Percentiles rank a stretch among this genome's conserved stretches.
Evolutionary conservation across 2,888 invertebrate species (phyloP).

Genomic region (Drosophila cognata): DNA sequence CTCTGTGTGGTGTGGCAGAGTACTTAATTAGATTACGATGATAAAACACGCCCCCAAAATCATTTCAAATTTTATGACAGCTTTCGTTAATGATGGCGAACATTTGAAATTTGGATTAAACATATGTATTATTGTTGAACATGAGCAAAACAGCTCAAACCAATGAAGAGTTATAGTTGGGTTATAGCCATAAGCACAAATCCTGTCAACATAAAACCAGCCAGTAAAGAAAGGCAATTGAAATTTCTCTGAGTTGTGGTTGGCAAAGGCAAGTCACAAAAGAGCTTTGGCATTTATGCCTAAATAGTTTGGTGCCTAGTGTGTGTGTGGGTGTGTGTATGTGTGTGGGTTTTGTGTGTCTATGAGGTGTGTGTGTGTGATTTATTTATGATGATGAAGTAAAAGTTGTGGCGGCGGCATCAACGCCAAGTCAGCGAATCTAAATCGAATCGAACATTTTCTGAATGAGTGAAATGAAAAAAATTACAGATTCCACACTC

Average conservation of each 20-base stretch:
- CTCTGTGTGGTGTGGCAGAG: not conserved
- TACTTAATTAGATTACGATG: not conserved
- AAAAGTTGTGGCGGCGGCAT: not conserved
- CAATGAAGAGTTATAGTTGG: not conserved
- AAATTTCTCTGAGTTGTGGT: not conserved
- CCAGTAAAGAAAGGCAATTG: not conserved
- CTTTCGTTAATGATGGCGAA: not conserved
- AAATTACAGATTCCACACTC: accelerated
- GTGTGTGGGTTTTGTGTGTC: not conserved
- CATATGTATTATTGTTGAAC: not conserved
- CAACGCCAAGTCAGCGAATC: not conserved
- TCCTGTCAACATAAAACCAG: not conserved
- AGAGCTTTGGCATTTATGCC: not conserved
- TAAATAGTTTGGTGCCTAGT: not conserved
- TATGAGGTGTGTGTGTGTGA: not conserved
- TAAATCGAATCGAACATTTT: not conserved
- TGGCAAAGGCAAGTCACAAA: not conserved
- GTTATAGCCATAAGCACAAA: not conserved
- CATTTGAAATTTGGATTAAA: not conserved
- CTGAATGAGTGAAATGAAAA: not conserved
- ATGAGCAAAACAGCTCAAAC: not conserved
- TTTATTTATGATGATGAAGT: not conserved
- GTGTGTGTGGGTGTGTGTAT: not conserved
- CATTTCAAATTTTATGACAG: not conserved
- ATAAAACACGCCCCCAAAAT: not conserved